Evolutionary conservation across 2,113 vertebrate genomes (phyloP).

Genomic region (Nycticebus coucang): DNA sequence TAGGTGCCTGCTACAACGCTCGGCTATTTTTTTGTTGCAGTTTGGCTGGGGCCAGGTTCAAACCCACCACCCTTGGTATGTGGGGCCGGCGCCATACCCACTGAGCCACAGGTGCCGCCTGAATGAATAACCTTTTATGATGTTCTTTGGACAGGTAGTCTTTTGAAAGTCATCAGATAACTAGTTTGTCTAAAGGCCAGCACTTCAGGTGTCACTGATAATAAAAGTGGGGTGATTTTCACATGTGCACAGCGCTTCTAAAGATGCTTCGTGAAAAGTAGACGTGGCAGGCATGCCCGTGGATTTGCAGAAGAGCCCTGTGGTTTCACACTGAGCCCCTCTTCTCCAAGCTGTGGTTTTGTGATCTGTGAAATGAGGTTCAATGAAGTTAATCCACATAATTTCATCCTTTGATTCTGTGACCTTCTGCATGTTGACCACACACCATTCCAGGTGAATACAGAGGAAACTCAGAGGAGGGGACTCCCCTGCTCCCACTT

Average conservation of each 20-base stretch:
- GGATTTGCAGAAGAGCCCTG: no score
- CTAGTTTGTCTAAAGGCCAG: not conserved
- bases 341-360: not conserved
- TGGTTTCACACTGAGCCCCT: not conserved
- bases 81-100: no score
- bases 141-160: no score
- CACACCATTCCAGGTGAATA: not conserved
- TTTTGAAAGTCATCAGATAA: not conserved
- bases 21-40: no score
- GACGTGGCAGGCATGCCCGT: fast-evolving
- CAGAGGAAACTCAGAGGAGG: not conserved
- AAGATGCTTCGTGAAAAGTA: not conserved
- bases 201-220: not conserved
- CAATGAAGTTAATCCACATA: not conserved
- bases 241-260: not conserved
- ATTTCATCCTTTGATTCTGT: not conserved
- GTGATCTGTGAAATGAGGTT: not conserved
- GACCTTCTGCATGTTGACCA: not conserved
- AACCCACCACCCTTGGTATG: no score
- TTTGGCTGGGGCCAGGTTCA: no score
- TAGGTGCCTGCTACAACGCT: no score
- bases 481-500: fast-evolving
- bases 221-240: not conserved
- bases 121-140: not conserved
- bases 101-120: no score